These are phyloP conservation scores for Stigmatopora argus DNA, from an alignment of 2,113 vertebrate species.

Conservation along the genomic window DNA sequence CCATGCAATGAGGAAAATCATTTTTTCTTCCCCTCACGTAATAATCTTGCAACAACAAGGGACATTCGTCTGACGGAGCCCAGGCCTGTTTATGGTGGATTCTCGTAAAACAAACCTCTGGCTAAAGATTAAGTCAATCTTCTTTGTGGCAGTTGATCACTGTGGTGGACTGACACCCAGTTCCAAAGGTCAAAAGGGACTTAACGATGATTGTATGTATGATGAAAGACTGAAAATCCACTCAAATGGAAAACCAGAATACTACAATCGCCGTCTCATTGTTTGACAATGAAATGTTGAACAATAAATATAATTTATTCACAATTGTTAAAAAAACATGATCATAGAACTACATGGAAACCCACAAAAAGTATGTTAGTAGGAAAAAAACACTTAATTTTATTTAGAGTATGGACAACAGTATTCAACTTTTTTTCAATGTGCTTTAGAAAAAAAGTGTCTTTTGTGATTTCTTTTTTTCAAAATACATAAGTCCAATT, in stretches of 20 bases:
- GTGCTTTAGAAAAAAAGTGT: neutral
- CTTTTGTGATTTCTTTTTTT: neutral
- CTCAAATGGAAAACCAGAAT: slow-evolving; percentile 2
- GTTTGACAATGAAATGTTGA: neutral
- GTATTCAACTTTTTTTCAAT: neutral
- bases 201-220: slow-evolving; percentile 13
- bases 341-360: neutral
- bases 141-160: slow-evolving; percentile 14
- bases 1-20: slow-evolving; percentile 63
- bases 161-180: neutral
- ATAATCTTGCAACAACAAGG: neutral
- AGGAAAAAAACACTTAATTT: neutral
- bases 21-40: slow-evolving; percentile 25
- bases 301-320: too few relatives aligned
- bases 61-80: neutral
- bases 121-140: neutral
- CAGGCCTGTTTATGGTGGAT: slow-evolving; percentile 1
- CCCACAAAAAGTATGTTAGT: neutral
- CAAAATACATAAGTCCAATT: neutral
- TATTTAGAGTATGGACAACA: neutral
- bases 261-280: neutral
- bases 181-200: slow-evolving; percentile 49
- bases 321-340: neutral
- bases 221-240: slow-evolving; percentile 30
- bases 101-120: slow-evolving; percentile 10